Evolutionary conservation across 1,140 invertebrate species (phyloP), one percentile per base, ranked within the genome.

Genomic region (Aphis gossypii): DNA sequence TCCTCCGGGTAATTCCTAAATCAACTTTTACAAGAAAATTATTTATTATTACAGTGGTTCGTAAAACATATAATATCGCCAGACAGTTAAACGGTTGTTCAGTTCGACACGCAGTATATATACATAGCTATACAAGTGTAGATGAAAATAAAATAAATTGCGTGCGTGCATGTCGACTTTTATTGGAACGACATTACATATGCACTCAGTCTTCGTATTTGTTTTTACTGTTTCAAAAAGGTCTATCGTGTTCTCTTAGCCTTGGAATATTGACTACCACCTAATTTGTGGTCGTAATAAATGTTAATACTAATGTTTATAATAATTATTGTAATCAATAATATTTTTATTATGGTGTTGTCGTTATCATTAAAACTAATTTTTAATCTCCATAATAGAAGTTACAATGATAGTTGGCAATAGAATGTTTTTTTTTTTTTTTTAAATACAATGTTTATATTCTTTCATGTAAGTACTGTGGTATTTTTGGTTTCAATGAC

Each of bases 11-110:
- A 46, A 87, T 87, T 87, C 84, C 41, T 87, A 87, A 46, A 87
- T 87, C 83, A 87, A 87, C 44, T 87, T 87, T 84, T 46, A 87
- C 84, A 46, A 46, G 84, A 87, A 87, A 87, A 87, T 87, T 87
- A 46, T 87, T 46, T 87, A 87, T 87, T 87, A 87, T 48, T 87
- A 84, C 38, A 44, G 38, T 84, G 83, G 83, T 84, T 84, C 38
- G 83, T 84, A 84, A 84, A 44, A 84, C 60, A n/a, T 76, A 76
- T 76, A 76, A 76, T n/a, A 76, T 76, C 60, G 60, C 60, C 14
- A n/a, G 30, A 76, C 30, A n/a, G 60, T 76, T 68, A 68, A 68
- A 68, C 60, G 60, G 30, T 68, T 68, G 30, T 68, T 68, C 30
- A 5, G 60, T 3, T 76, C 60, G 60, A 68, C 30, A n/a, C 60